phyloP scores from a whole-genome alignment of 2,113 vertebrate species.

The Notothenia coriiceps region DNA sequence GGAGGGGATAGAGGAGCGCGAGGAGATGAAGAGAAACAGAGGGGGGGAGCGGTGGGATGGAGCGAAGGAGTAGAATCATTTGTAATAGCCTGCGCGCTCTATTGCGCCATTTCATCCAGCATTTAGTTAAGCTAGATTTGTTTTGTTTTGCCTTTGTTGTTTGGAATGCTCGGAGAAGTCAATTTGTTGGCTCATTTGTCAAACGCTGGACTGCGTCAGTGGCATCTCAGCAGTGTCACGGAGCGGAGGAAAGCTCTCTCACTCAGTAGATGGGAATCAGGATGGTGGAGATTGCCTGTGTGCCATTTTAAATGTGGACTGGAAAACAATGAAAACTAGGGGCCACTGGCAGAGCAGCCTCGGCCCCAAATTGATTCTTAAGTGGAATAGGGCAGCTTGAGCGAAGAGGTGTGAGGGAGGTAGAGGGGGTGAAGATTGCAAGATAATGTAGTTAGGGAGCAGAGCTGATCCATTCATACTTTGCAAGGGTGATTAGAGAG shows the following conservation, averaged over 20 bases:
- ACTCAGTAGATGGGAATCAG: constrained; percentile 63
- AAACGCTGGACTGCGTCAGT: constrained; percentile 70
- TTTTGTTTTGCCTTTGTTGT: constrained; percentile 74
- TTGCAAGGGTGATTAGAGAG: constrained; percentile 8
- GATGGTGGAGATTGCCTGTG: constrained; percentile 67
- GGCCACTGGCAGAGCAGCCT: constrained; percentile 53
- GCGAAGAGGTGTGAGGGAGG: constrained; percentile 10
- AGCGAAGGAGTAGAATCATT: constrained; percentile 60
- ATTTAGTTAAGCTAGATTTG: constrained; percentile 80
- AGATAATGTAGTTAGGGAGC: constrained; percentile 24
- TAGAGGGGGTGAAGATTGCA: constrained; percentile 22
- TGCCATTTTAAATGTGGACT: constrained; percentile 68
- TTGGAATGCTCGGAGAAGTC: constrained; percentile 70
- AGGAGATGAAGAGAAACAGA: constrained; percentile 61
- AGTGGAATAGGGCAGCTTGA: constrained; percentile 60
- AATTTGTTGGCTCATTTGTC: constrained; percentile 84
- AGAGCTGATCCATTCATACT: neutral
- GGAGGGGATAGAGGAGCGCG: constrained; percentile 2
- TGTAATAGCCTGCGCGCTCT: constrained; percentile 66
- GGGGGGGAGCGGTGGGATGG: constrained; percentile 49
- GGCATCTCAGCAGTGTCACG: constrained; percentile 59
- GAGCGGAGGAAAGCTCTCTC: constrained; percentile 65
- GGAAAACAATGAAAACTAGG: constrained; percentile 73
- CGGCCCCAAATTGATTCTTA: constrained; percentile 73
- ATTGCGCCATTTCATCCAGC: constrained; percentile 75